Conservation (phyloP, 2,113 vertebrate genomes). For the Donacobius atricapilla region DNA sequence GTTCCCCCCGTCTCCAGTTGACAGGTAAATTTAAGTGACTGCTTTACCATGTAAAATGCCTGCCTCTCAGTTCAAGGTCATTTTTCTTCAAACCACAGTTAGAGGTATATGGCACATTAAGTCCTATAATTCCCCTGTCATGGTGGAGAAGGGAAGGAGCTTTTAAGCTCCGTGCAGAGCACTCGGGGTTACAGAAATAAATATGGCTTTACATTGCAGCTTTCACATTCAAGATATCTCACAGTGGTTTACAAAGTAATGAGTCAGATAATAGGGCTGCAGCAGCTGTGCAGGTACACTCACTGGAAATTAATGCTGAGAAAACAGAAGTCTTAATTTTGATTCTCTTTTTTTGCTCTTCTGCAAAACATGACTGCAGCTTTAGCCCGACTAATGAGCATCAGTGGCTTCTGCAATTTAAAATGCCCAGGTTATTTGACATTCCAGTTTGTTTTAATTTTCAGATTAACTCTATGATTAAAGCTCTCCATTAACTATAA, state of each 20-base stretch:
- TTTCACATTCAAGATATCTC: not conserved
- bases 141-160: not conserved
- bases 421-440: not conserved
- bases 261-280: conserved; percentile 15
- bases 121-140: not conserved
- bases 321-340: not conserved
- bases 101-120: conserved; percentile 24
- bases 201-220: conserved; percentile 8
- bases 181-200: not conserved
- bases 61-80: conserved; percentile 45
- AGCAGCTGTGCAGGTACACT: conserved; percentile 4
- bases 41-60: not conserved
- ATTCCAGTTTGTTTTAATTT: conserved; percentile 14
- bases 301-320: conserved; percentile 1
- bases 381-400: not conserved
- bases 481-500: not conserved
- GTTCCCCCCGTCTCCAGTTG: not conserved
- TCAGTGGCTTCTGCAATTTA: not conserved
- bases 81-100: not conserved
- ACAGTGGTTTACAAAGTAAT: conserved; percentile 34
- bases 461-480: conserved; percentile 35
- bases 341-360: not conserved
- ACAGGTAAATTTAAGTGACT: conserved; percentile 27
- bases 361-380: not conserved
- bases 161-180: conserved; percentile 33